Conservation (phyloP, 2,888 invertebrate species). For the Abrostola triplasia region DNA sequence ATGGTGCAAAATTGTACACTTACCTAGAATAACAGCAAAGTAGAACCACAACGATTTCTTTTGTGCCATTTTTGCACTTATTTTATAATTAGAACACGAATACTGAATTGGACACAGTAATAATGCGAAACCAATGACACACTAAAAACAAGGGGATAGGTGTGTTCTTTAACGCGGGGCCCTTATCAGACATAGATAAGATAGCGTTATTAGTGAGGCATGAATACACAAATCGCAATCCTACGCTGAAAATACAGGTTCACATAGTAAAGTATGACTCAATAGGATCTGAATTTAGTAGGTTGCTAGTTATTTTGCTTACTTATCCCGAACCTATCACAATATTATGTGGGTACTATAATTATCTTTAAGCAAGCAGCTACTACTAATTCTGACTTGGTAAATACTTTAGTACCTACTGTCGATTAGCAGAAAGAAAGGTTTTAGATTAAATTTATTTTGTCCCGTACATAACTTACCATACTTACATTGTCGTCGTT, state of each 20-base stretch:
- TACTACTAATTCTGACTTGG: too few relatives aligned
- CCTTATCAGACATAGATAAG: conserved; percentile 81
- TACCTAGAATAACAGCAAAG: conserved; percentile 85
- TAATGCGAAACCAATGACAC: conserved; percentile 61
- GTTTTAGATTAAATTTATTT: too few relatives aligned
- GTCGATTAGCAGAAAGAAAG: too few relatives aligned
- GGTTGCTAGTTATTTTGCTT: not conserved
- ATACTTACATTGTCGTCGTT: too few relatives aligned
- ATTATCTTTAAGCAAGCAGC: too few relatives aligned
- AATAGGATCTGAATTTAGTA: not conserved
- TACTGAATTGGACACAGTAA: conserved; percentile 50
- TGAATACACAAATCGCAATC: conserved; percentile 32
- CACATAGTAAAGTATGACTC: conserved; percentile 12
- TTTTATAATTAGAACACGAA: conserved; percentile 50
- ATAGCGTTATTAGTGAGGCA: conserved; percentile 77
- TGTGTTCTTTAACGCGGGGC: conserved; percentile 65
- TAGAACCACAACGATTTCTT: conserved; percentile 82
- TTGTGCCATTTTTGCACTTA: conserved; percentile 76
- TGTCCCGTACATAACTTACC: too few relatives aligned
- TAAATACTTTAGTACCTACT: too few relatives aligned
- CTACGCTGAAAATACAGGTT: conserved; percentile 23
- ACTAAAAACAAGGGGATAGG: conserved; percentile 68
- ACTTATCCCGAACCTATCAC: too few relatives aligned
- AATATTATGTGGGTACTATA: too few relatives aligned
- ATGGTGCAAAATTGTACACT: conserved; percentile 54